Evolutionary conservation across 2,113 vertebrate genomes (phyloP).

Genomic region (Zosterops japonicus): DNA sequence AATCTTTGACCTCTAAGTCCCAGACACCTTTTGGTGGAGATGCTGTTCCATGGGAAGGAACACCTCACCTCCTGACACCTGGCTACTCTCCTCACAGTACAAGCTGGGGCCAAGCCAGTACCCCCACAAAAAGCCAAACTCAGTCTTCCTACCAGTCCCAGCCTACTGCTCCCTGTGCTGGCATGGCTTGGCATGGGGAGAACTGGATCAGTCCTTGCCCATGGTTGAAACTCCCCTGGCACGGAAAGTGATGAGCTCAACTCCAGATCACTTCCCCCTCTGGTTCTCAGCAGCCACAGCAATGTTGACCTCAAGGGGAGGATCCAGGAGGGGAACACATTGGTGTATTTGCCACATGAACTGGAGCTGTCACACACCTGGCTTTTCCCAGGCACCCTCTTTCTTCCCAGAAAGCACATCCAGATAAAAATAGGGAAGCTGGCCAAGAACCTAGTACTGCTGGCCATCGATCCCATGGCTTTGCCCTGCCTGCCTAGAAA

Average conservation of each 20-base stretch:
- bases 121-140: neutral
- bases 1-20: neutral
- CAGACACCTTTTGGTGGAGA: accelerated
- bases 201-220: neutral
- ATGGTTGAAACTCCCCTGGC: neutral
- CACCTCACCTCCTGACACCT: neutral
- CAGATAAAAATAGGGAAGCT: neutral
- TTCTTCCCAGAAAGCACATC: neutral
- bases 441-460: neutral
- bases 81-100: neutral
- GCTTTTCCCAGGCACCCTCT: neutral
- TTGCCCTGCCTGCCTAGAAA: slow-evolving; percentile 30
- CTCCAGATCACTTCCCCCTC: neutral
- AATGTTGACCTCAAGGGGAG: accelerated
- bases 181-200: neutral
- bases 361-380: neutral
- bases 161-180: neutral
- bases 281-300: neutral
- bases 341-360: neutral
- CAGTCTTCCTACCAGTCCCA: neutral
- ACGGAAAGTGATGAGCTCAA: neutral
- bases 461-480: neutral
- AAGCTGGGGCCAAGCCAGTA: neutral
- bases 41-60: neutral
- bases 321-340: neutral